phyloP scores from a whole-genome alignment of 2,888 invertebrate genomes.

The Leptopilina syphax region DNA sequence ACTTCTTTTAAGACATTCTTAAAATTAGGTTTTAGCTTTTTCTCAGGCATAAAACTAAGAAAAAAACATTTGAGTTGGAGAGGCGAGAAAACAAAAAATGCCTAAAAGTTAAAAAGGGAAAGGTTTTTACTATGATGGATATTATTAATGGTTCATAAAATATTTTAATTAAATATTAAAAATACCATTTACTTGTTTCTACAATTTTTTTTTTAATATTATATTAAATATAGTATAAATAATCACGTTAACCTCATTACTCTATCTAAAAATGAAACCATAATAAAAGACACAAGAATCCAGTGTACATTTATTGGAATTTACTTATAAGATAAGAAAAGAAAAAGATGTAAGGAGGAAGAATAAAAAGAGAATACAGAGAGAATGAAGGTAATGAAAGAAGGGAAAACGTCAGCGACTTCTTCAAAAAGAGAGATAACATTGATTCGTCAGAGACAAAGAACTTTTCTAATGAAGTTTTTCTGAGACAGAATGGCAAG shows the following conservation, averaged over 20 bases:
- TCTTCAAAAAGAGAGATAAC: constrained; percentile 20
- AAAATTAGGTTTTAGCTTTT: too few species aligned
- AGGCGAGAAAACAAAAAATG: too few species aligned
- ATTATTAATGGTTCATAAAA: too few species aligned
- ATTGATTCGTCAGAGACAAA: constrained; percentile 28
- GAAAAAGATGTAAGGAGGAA: neutral
- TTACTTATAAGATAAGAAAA: neutral
- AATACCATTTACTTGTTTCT: too few species aligned
- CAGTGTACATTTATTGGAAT: neutral
- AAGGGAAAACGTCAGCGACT: constrained; percentile 40
- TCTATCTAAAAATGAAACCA: neutral
- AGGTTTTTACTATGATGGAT: too few species aligned
- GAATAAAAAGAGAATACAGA: constrained; percentile 13
- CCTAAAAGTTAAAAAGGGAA: too few species aligned
- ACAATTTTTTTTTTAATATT: too few species aligned
- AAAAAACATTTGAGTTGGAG: too few species aligned
- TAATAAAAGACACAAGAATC: neutral
- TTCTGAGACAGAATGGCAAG: neutral
- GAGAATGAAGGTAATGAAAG: constrained; percentile 49
- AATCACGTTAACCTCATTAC: neutral
- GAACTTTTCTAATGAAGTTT: constrained; percentile 21
- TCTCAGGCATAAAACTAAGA: too few species aligned
- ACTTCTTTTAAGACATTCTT: too few species aligned
- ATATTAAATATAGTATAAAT: too few species aligned
- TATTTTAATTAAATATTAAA: too few species aligned